A percentile compares a stretch with the other conserved stretches of the same genome.
phyloP scores from a whole-genome alignment of 2,113 vertebrate species.

The Micronisus gabar region DNA sequence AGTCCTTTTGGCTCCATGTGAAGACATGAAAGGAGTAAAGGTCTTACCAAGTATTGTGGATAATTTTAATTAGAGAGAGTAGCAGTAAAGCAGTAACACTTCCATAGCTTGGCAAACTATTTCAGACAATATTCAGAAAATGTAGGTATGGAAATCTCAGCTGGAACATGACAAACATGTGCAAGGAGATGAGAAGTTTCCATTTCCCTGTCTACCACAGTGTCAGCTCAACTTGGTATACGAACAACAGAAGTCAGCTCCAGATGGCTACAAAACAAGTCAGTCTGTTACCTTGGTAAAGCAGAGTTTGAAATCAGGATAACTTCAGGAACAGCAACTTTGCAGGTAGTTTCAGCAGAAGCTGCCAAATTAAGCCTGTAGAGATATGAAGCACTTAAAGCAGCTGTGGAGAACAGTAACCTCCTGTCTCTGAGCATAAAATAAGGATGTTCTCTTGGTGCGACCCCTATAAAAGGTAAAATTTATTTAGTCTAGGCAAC shows the following conservation, averaged over 20 bases:
- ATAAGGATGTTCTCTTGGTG: background rate
- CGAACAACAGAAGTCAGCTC: slow-evolving; percentile 12
- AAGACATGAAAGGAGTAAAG: background rate
- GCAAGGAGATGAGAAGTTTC: background rate
- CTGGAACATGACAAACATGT: background rate
- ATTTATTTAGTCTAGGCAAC: background rate
- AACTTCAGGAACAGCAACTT: background rate
- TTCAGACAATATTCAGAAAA: background rate
- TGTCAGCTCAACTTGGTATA: background rate
- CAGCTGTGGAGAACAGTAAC: background rate
- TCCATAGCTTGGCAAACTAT: background rate
- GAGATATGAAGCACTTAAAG: background rate
- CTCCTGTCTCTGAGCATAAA: background rate
- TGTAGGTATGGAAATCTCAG: background rate
- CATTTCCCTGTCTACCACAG: background rate
- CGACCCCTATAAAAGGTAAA: background rate
- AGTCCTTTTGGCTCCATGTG: background rate
- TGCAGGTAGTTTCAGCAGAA: background rate
- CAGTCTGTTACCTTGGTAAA: background rate
- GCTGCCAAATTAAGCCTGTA: background rate
- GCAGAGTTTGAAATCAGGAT: background rate
- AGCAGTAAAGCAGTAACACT: background rate
- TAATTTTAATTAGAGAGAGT: background rate
- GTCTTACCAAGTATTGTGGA: background rate
- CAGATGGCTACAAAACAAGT: slow-evolving; percentile 8